Base-by-base conservation (phyloP, 2,113 vertebrate genomes). In the Numida meleagris region DNA sequence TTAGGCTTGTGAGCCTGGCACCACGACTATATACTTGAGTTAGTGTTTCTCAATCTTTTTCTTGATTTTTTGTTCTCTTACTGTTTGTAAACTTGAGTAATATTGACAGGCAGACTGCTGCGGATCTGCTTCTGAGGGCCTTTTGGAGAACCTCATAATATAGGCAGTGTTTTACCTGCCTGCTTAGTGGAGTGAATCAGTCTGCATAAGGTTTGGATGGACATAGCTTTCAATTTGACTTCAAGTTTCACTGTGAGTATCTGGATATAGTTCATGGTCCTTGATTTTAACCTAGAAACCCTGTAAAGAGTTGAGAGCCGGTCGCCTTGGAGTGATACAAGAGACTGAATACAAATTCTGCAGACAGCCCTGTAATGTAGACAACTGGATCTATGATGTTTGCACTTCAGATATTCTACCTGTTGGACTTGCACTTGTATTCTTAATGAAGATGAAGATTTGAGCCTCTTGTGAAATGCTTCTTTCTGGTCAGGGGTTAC, bases 191-290 rank as follows among this genome's bases (percentile, higher is more conserved):
- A 15, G 25, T 34, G 21, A 29, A 53, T 59, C 21, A 12, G 23
- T 1, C 12, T 57, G 58, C 45, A 40, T 59, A 42, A 55, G 29
- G 63, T 80, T 74, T 45, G 51, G 36, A 15, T 10, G 48, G 78
- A 78, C 34, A 8, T 59, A 43, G 12, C 34, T 87, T 86, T 59
- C 77, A 14, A 1, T 68, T 62, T 57, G 34, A 21, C 66, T 87
- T 63, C 18, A 27, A 36, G 6, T 65, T 31, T 31, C 17, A 6
- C 27, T 0, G 0, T 24, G 42, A 82, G 31, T 55, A 38, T 0
- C 0, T 23, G 29, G 8, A 17, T n/a, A 14, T 48, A 66, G 40
- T 25, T 80, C 53, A 42, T 82, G 43, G 55, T 31, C 9, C 55
- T 74, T 50, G 16, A 14, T 82, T 70, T 31, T 71, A 75, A 48